Evolutionary conservation across 2,113 vertebrate species (phyloP).

Genomic region (Sebastes fasciatus): DNA sequence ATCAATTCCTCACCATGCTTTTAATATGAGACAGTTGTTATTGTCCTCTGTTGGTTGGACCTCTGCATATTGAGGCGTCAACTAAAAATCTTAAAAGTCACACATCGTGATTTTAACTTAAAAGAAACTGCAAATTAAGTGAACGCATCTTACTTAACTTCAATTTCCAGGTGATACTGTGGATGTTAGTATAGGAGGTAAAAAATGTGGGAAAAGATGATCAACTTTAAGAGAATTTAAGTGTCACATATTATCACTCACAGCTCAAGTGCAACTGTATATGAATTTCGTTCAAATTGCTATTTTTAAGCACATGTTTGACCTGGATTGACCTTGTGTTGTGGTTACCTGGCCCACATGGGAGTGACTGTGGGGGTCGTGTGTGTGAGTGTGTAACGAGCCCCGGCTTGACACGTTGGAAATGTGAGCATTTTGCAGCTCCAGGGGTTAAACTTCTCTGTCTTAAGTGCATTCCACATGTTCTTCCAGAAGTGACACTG

Average conservation of each 20-base stretch:
- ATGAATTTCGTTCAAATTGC: no score
- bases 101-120: background rate
- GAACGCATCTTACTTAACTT: background rate
- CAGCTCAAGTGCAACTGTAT: no score
- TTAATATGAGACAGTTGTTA: background rate
- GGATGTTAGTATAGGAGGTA: background rate
- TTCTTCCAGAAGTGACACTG: background rate
- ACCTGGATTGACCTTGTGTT: no score
- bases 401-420: slow-evolving; percentile 50
- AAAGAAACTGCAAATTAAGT: background rate
- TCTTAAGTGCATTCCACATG: slow-evolving; percentile 28
- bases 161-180: background rate
- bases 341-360: background rate
- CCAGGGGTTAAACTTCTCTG: background rate
- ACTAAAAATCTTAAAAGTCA: background rate
- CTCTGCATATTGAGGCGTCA: background rate
- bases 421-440: slow-evolving; percentile 36
- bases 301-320: no score
- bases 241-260: background rate
- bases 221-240: background rate
- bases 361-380: slow-evolving; percentile 40
- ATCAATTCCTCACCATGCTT: no score
- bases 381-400: slow-evolving; percentile 24
- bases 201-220: background rate
- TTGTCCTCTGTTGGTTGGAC: background rate